A percentile compares a stretch with the other conserved stretches of the same genome.
Evolutionary conservation across 2,113 vertebrate species (phyloP).

Genomic region (Rallus limicola): DNA sequence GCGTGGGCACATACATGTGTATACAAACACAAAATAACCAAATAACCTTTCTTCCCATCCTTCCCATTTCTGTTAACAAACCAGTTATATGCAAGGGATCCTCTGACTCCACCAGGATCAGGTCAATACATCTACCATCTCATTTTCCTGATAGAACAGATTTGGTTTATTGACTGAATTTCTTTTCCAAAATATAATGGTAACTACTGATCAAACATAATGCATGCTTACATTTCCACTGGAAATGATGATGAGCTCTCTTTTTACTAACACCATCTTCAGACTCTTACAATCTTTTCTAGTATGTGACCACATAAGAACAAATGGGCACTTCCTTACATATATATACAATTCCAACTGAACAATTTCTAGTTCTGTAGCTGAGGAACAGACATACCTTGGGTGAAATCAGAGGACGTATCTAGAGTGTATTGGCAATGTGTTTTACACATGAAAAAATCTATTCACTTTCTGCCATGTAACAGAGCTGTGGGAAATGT

Average conservation of each 20-base stretch:
- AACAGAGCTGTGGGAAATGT: background rate
- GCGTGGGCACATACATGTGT: fast-evolving
- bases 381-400: background rate
- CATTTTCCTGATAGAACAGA: background rate
- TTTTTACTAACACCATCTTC: background rate
- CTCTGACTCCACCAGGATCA: background rate
- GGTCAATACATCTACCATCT: background rate
- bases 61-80: background rate
- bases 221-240: background rate
- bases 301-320: background rate
- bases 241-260: fast-evolving
- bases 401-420: background rate
- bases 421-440: background rate
- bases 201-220: background rate
- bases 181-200: background rate
- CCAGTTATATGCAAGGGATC: background rate
- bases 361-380: background rate
- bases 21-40: background rate
- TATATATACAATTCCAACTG: background rate
- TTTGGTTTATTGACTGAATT: background rate
- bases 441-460: conserved; percentile 14
- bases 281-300: background rate
- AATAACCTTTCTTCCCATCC: background rate
- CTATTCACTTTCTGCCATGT: conserved; percentile 26
- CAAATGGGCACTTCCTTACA: background rate